Percentiles rank a stretch among this genome's conserved stretches.
These are phyloP conservation scores for Neodiprion virginianus DNA, from an alignment of 1,140 invertebrate genomes.

Conservation along the genomic window DNA sequence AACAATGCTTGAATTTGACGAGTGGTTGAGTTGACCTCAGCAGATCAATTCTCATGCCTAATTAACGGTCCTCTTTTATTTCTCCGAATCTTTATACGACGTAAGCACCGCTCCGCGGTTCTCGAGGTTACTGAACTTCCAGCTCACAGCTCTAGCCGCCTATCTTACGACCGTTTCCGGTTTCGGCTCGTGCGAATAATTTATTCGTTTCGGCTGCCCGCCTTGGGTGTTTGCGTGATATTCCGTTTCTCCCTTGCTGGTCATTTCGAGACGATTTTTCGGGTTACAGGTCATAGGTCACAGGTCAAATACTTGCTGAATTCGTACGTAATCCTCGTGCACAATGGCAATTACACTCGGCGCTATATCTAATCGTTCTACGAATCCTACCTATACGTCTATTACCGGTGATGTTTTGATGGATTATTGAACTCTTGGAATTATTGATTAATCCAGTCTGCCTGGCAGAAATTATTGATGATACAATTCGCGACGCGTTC, in stretches of 20 bases:
- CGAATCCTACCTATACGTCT: too few relatives aligned
- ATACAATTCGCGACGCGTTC: too few relatives aligned
- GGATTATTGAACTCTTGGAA: too few relatives aligned
- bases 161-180: slow-evolving; percentile 1
- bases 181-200: slow-evolving; percentile 3
- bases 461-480: too few relatives aligned
- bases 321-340: too few relatives aligned
- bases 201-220: not conserved
- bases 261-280: not conserved
- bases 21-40: not conserved
- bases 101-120: not conserved
- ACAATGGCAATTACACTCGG: too few relatives aligned
- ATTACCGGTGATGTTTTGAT: too few relatives aligned
- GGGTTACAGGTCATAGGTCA: not conserved
- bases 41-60: not conserved
- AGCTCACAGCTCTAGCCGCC: not conserved
- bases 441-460: too few relatives aligned
- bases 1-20: not conserved
- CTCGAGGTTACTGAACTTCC: not conserved
- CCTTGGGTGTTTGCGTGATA: not conserved
- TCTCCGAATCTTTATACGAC: not conserved
- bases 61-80: not conserved
- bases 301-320: too few relatives aligned
- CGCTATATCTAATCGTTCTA: too few relatives aligned
- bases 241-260: not conserved